Evolutionary conservation across 2,797 vertebrate genomes (phyloP).

Genomic region (Cryptoprocta ferox): DNA sequence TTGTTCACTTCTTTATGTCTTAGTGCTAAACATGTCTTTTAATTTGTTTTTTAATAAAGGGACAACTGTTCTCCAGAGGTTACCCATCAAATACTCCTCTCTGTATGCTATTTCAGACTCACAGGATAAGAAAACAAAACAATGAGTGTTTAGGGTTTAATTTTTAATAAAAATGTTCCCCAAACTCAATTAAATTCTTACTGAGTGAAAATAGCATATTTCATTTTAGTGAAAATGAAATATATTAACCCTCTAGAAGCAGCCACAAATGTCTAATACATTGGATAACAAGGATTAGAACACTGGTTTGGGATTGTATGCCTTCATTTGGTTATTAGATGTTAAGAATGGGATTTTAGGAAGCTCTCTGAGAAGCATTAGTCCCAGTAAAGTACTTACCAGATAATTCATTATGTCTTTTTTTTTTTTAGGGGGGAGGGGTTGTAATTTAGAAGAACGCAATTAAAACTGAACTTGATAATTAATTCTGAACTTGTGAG

Average conservation of each 20-base stretch:
- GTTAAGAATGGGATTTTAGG: slow-evolving; percentile 83
- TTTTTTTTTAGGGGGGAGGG: not conserved
- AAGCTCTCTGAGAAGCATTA: slow-evolving; percentile 77
- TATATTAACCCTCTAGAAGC: slow-evolving; percentile 78
- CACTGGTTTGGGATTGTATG: slow-evolving; percentile 77
- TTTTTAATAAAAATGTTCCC: slow-evolving; percentile 80
- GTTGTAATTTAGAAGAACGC: slow-evolving; percentile 89
- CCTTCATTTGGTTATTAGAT: slow-evolving; percentile 81
- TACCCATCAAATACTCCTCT: not conserved
- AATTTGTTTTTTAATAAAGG: not conserved
- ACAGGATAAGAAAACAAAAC: slow-evolving; percentile 62
- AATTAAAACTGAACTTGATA: slow-evolving; percentile 92
- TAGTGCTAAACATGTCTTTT: slow-evolving; percentile 6
- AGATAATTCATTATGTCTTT: slow-evolving; percentile 86
- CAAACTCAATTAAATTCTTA: slow-evolving; percentile 79
- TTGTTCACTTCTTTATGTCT: not conserved
- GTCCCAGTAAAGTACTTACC: slow-evolving; percentile 84
- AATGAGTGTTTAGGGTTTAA: slow-evolving; percentile 77
- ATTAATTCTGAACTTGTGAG: slow-evolving; percentile 91
- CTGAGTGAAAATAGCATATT: slow-evolving; percentile 44
- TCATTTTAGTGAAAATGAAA: slow-evolving; percentile 74
- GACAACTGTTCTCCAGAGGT: not conserved
- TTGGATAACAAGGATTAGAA: slow-evolving; percentile 81
- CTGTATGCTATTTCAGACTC: slow-evolving; percentile 18
- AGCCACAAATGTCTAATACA: slow-evolving; percentile 79